phyloP scores from a whole-genome alignment of 1,140 invertebrate species.

The Centruroides sculpturatus region DNA sequence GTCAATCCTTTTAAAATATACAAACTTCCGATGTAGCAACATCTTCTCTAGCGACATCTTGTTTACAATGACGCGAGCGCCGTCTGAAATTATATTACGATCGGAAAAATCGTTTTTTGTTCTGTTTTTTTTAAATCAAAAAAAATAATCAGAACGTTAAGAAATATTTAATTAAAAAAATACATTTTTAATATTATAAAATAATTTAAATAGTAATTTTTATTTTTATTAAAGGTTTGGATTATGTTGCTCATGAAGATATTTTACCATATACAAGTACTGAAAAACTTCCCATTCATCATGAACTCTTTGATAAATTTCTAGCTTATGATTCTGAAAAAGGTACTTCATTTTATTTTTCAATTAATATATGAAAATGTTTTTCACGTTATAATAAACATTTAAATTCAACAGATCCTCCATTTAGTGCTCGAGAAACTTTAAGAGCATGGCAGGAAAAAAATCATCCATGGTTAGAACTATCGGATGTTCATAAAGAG shows the following conservation, averaged over 20 bases:
- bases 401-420: slow-evolving; percentile 46
- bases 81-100: too few relatives aligned
- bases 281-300: slow-evolving; percentile 47
- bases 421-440: slow-evolving; percentile 76
- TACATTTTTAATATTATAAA: too few relatives aligned
- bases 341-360: slow-evolving; percentile 34
- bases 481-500: slow-evolving; percentile 95
- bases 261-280: slow-evolving; percentile 31
- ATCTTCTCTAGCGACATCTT: too few relatives aligned
- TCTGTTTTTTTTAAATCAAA: too few relatives aligned
- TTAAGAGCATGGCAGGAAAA: slow-evolving; percentile 90
- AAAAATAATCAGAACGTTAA: too few relatives aligned
- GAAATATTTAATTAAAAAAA: too few relatives aligned
- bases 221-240: slow-evolving; percentile 35
- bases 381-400: background rate
- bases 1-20: too few relatives aligned
- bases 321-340: slow-evolving; percentile 59
- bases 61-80: too few relatives aligned
- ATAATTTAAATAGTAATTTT: background rate
- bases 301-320: slow-evolving; percentile 95
- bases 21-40: too few relatives aligned
- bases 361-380: background rate
- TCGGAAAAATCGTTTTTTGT: too few relatives aligned
- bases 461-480: slow-evolving; percentile 90
- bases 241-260: slow-evolving; percentile 94